Percentiles rank a stretch among this genome's conserved stretches.
Conservation (phyloP, 2,113 vertebrate genomes). For the Perca flavescens region DNA sequence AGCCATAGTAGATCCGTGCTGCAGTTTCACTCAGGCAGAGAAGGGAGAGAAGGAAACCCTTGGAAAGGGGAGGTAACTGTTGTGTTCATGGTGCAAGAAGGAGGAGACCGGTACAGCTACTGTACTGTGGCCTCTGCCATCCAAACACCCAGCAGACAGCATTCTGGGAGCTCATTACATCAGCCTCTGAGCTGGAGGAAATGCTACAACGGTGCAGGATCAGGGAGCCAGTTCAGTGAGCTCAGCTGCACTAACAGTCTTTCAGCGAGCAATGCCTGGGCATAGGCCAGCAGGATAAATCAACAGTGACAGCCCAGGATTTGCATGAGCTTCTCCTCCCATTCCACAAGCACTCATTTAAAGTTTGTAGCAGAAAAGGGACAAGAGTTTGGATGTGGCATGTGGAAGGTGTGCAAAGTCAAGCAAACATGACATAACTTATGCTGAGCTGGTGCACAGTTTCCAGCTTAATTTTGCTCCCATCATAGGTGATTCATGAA, state of each 20-base stretch:
- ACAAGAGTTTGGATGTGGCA: slow-evolving; percentile 34
- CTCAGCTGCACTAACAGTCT: slow-evolving; percentile 65
- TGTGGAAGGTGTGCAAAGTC: slow-evolving; percentile 46
- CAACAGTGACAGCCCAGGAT: slow-evolving; percentile 69
- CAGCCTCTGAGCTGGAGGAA: slow-evolving; percentile 71
- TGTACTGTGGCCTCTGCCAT: slow-evolving; percentile 51
- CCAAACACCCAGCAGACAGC: slow-evolving; percentile 70
- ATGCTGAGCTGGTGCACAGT: slow-evolving; percentile 21
- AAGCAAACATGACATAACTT: slow-evolving; percentile 47
- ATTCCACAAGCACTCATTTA: slow-evolving; percentile 62
- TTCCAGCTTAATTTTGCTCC: slow-evolving; percentile 19
- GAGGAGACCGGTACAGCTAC: slow-evolving; percentile 37
- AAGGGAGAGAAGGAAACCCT: slow-evolving; percentile 9
- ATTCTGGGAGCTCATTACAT: slow-evolving; percentile 86
- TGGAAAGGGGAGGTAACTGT: slow-evolving; percentile 27
- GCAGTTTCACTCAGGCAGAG: slow-evolving; percentile 34
- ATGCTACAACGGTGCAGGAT: slow-evolving; percentile 57
- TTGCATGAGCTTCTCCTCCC: slow-evolving; percentile 68
- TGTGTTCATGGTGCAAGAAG: slow-evolving; percentile 47
- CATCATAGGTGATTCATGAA: slow-evolving; percentile 35
- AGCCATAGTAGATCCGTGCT: slow-evolving; percentile 37
- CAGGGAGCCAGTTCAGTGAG: slow-evolving; percentile 77
- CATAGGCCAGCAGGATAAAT: slow-evolving; percentile 65
- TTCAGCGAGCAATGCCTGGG: slow-evolving; percentile 45
- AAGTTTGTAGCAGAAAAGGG: slow-evolving; percentile 42